A percentile compares a stretch with the other conserved stretches of the same genome.
phyloP scores from a whole-genome alignment of 1,140 invertebrate genomes.

The Zaprionus nigranus region DNA sequence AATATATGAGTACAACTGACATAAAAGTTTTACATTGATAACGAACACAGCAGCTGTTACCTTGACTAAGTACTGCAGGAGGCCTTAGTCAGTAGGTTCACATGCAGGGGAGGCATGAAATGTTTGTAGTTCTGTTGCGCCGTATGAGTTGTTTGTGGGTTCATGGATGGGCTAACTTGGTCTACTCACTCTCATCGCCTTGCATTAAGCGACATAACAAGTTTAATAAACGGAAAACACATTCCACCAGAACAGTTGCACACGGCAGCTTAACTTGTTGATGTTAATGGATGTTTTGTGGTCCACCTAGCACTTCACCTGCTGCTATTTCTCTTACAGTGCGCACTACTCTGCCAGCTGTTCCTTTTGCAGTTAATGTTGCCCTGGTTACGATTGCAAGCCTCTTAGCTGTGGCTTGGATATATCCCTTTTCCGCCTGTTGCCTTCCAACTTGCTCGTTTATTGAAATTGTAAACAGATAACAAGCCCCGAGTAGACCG shows the following conservation, averaged over 20 bases:
- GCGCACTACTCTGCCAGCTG: not conserved
- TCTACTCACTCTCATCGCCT: constrained; percentile 7
- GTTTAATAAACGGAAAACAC: constrained; percentile 65
- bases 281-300: constrained; percentile 69
- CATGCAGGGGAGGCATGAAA: not conserved
- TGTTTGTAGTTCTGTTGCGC: constrained; percentile 13
- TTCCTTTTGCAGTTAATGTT: constrained; percentile 5
- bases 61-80: not conserved
- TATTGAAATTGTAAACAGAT: constrained; percentile 33
- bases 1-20: constrained; percentile 45
- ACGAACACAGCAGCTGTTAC: constrained; percentile 10
- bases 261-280: constrained; percentile 47
- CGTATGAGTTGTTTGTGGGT: constrained; percentile 51
- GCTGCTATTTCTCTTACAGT: not conserved
- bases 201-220: constrained; percentile 49
- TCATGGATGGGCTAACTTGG: constrained; percentile 1
- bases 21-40: constrained; percentile 64
- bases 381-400: constrained; percentile 22
- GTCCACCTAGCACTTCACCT: not conserved
- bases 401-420: not conserved
- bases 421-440: not conserved
- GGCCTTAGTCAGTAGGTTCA: not conserved
- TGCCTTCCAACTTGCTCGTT: not conserved
- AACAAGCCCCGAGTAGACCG: constrained; percentile 51
- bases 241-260: constrained; percentile 45